Evolutionary conservation across 2,113 vertebrate species (phyloP), one percentile per base, ranked within the genome.

Genomic region (Pholis gunnellus): DNA sequence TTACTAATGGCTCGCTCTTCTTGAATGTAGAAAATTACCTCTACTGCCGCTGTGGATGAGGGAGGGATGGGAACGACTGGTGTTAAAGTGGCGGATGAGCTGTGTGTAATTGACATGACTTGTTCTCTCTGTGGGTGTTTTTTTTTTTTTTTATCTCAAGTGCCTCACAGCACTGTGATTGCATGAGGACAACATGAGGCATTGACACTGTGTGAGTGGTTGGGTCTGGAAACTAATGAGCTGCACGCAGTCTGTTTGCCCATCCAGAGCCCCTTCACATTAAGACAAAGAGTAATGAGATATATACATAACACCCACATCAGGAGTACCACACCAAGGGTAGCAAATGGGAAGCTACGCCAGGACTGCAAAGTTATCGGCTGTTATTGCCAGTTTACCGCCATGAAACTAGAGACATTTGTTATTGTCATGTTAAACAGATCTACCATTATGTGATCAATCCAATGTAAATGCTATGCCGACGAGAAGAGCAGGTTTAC

Each of bases 1-100:
- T 63, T 38, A 63, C n/a, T 72, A 75, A 78, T 67, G 15, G 42
- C 71, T 81, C 52, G 70, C 36, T 81, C 20, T 27, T 44, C 18
- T 48, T 14, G 20, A 54, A 17, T 2, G 2, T 27, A 52, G n/a
- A 44, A 60, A 77, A 65, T 6, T 1, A 36, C 66, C 52, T 74
- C 3, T 60, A n/a, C 38, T 61, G 10, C 42, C 54, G 48, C 15
- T 59, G 36, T 48, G 66, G 14, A 38, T 81, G 20, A 68, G 27
- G 13, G 13, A 73, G 25, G 8, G 9, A 50, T 50, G n/a, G 8
- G 13, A 34, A n/a, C 9, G 54, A 29, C 34, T 61, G 13, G n/a
- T 77, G 13, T 57, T 63, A 6, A 22, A 20, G 14, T 42, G 63
- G 61, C 54, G 82, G 34, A 70, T 84, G 63, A 71, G 54, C 29